These are phyloP conservation scores for Plumapathes pennacea DNA, from an alignment of 92 coral and sea anemone species.

Conservation along the genomic window DNA sequence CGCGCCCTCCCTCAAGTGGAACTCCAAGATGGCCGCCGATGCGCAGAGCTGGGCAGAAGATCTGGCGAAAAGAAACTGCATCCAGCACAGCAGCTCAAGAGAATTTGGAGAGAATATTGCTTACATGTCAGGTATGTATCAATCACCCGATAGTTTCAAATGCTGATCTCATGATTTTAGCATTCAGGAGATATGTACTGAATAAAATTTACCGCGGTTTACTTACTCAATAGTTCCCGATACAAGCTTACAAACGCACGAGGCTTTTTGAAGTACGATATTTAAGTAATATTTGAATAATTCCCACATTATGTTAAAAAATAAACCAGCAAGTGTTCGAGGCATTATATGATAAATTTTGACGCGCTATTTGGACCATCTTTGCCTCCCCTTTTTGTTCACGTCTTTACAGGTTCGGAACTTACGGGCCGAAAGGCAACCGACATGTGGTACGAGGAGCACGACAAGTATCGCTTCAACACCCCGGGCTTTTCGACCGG, in stretches of 20 bases:
- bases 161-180: no score
- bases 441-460: constrained; percentile 99
- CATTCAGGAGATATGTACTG: no score
- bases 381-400: background rate
- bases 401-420: constrained; percentile 64
- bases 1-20: constrained; percentile 69
- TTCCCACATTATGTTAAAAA: no score
- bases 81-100: constrained; percentile 80
- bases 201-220: no score
- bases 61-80: constrained; percentile 67
- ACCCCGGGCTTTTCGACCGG: constrained; percentile 81
- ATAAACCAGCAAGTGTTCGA: no score
- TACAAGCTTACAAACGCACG: no score
- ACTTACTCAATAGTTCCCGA: no score
- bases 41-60: constrained; percentile 89
- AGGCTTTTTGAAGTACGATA: no score
- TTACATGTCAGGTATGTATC: constrained; percentile 96
- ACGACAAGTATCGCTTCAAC: constrained; percentile 72
- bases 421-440: constrained; percentile 88
- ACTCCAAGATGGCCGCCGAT: constrained; percentile 68
- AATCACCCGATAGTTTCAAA: no score
- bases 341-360: no score
- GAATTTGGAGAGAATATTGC: constrained; percentile 97
- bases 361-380: no score
- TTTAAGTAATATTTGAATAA: no score